Percentiles rank a stretch among this genome's conserved stretches.
Evolutionary conservation across 2,113 vertebrate species (phyloP).

Genomic region (Stegastes partitus): DNA sequence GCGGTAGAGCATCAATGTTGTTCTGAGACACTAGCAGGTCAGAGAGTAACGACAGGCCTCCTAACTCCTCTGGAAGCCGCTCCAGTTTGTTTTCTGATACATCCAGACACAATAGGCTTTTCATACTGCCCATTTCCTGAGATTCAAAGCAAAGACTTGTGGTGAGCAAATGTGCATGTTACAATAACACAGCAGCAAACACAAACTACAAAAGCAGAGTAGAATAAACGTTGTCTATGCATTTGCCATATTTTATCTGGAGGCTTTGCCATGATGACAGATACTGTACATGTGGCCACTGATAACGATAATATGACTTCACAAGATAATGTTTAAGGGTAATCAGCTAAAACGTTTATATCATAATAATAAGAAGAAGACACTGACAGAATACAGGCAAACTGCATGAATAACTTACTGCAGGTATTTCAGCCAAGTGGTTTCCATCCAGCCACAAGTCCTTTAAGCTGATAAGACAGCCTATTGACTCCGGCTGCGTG

Average conservation of each 20-base stretch:
- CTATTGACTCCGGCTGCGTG: constrained; percentile 94
- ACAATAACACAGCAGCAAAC: neutral
- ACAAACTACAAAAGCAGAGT: neutral
- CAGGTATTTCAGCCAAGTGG: constrained; percentile 93
- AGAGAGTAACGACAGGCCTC: constrained; percentile 89
- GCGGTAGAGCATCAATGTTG: constrained; percentile 91
- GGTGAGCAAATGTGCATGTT: neutral
- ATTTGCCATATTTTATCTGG: neutral
- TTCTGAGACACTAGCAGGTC: constrained; percentile 98
- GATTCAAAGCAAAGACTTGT: constrained; percentile 27
- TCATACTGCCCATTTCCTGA: constrained; percentile 94
- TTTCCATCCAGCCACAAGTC: constrained; percentile 99
- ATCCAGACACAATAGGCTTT: constrained; percentile 95
- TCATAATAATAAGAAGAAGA: too few relatives aligned
- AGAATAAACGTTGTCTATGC: neutral
- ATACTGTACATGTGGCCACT: too few relatives aligned
- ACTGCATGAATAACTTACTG: constrained; percentile 82
- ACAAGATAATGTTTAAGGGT: too few relatives aligned
- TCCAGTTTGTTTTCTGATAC: constrained; percentile 98
- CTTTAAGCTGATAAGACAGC: constrained; percentile 94
- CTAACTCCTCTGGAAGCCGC: constrained; percentile 94
- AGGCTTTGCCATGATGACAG: too few relatives aligned
- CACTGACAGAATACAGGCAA: neutral
- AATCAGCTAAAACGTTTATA: neutral
- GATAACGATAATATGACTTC: neutral